Evolutionary conservation across 1,140 invertebrate genomes (phyloP), one percentile per base, ranked within the genome.

Genomic region (Drusus annulatus): DNA sequence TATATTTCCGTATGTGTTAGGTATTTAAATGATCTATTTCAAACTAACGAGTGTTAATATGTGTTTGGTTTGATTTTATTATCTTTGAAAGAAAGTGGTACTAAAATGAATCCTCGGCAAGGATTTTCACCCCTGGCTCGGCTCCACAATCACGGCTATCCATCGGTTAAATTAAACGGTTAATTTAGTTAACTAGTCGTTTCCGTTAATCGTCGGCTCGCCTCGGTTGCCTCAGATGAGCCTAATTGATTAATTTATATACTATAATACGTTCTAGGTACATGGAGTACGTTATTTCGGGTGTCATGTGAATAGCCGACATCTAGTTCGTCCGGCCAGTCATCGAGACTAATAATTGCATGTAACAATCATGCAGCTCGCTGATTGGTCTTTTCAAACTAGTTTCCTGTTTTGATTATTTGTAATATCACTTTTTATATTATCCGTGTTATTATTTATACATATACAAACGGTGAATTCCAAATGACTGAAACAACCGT

Each of bases 131-230:
- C 62, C 71, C 52, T 75, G 71, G 50, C 28, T 54, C 69, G 36
- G 17, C 71, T 17, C 23, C 85, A 87, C 89, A 90, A 90, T 90
- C 89, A 89, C 87, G 85, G 88, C 87, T 89, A 89, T 89, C 87
- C 89, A 90, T 89, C 89, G 88, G 87, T 88, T 90, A 89, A 90
- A 90, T 89, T 88, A 87, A 89, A 88, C 87, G 88, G 85, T 87
- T 90, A 90, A 90, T 89, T 90, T 89, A 89, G 87, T 90, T 90
- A 90, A 90, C 88, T 89, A 90, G 89, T 89, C 86, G 86, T 87
- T 89, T 90, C 89, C 89, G 89, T 87, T 90, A 90, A 90, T 90
- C 89, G 88, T 87, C 88, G 86, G 86, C 86, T 87, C 83, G 86
- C 87, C 86, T 87, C 86, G 87, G 86, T 87, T 85, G 68, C 51